phyloP scores from a whole-genome alignment of 35 echinoderm and acorn worm species.

The Amphiura filiformis region DNA sequence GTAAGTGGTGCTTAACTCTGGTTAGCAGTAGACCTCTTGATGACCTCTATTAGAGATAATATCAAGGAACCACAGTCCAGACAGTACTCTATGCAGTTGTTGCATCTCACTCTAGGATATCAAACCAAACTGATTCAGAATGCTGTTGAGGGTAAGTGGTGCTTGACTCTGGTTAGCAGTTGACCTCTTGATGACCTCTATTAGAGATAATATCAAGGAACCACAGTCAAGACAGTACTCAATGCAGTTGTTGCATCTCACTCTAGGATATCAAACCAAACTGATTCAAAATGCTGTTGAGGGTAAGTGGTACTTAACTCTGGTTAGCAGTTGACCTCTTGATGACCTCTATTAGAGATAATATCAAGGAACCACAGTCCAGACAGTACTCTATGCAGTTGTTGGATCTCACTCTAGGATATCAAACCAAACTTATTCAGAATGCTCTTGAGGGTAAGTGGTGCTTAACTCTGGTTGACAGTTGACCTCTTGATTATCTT shows the following conservation, averaged over 20 bases:
- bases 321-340: slow-evolving; percentile 83
- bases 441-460: slow-evolving; percentile 21
- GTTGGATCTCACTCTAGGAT: slow-evolving; percentile 66
- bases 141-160: slow-evolving; percentile 40
- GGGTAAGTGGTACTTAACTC: slow-evolving; percentile 61
- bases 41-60: slow-evolving; percentile 51
- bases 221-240: slow-evolving; percentile 75
- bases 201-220: slow-evolving; percentile 58
- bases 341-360: slow-evolving; percentile 51
- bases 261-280: slow-evolving; percentile 64
- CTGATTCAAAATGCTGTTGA: slow-evolving; percentile 76
- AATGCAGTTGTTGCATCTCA: slow-evolving; percentile 78
- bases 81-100: slow-evolving; percentile 77
- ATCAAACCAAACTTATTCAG: slow-evolving; percentile 72
- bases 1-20: slow-evolving; percentile 54
- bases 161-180: slow-evolving; percentile 71
- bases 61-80: slow-evolving; percentile 70
- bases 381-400: slow-evolving; percentile 82
- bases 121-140: slow-evolving; percentile 78
- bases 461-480: too few relatives aligned
- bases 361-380: slow-evolving; percentile 75
- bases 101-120: slow-evolving; percentile 70
- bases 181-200: slow-evolving; percentile 60
- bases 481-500: slow-evolving; percentile 46
- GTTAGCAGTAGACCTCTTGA: slow-evolving; percentile 70